These are phyloP conservation scores for Petrosia ficiformis DNA, from an alignment of 37 sponge, comb jelly and placozoan species.

Conservation along the genomic window DNA sequence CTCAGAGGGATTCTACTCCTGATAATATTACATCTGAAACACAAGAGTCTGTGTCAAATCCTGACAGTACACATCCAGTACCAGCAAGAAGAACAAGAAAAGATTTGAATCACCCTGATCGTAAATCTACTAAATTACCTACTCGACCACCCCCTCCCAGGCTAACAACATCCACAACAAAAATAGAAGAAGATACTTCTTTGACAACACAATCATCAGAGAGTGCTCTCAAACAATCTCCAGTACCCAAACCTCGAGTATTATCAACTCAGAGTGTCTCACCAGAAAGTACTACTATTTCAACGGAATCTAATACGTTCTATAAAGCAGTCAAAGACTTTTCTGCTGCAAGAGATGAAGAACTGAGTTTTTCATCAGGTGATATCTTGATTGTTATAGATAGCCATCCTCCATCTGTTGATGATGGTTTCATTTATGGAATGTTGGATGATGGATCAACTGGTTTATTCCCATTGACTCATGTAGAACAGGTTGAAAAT, in stretches of 20 bases:
- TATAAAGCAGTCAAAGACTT: constrained; percentile 44
- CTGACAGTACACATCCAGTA: neutral
- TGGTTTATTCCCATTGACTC: constrained; percentile 54
- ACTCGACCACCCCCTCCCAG: neutral
- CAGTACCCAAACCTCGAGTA: neutral
- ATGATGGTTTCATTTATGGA: constrained; percentile 39
- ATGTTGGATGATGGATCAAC: constrained; percentile 75
- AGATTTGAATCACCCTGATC: neutral
- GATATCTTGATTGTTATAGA: constrained; percentile 56
- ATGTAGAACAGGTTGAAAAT: constrained; percentile 43
- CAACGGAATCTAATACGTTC: constrained; percentile 14
- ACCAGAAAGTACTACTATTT: neutral
- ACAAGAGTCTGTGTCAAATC: too few relatives aligned
- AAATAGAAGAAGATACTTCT: too few relatives aligned
- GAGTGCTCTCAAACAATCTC: too few relatives aligned
- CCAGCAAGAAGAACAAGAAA: neutral
- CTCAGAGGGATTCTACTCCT: too few relatives aligned
- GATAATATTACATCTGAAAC: too few relatives aligned
- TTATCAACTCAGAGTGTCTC: neutral
- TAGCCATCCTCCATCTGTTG: constrained; percentile 1
- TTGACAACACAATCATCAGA: too few relatives aligned
- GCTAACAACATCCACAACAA: too few relatives aligned
- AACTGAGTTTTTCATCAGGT: constrained; percentile 49
- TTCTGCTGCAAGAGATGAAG: neutral
- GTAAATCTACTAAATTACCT: neutral